A percentile compares a stretch with the other conserved stretches of the same genome.
Conservation (phyloP, 1,140 invertebrate genomes). For the Bombus turneri region DNA sequence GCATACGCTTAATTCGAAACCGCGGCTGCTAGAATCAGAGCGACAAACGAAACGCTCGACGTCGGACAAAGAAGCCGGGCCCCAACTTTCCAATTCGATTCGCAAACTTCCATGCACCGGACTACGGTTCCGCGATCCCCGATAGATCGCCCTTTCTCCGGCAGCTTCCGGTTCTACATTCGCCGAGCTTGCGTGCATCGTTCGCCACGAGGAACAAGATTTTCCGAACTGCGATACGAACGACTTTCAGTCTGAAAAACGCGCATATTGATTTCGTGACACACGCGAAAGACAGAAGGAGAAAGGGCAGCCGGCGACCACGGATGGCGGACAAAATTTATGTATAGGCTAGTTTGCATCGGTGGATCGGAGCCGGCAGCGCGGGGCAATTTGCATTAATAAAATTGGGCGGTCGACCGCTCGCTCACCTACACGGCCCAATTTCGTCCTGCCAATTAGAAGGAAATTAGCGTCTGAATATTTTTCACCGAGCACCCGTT, state of each 20-base stretch:
- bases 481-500: conserved; percentile 22
- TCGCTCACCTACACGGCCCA: conserved; percentile 19
- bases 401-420: conserved; percentile 13
- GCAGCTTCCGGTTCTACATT: conserved; percentile 49
- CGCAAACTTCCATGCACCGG: conserved; percentile 61
- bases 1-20: conserved; percentile 47
- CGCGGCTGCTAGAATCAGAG: conserved; percentile 9
- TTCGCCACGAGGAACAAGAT: background rate
- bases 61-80: conserved; percentile 51
- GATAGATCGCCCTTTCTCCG: conserved; percentile 23
- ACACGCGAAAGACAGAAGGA: background rate
- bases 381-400: conserved; percentile 39
- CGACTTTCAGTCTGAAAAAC: background rate
- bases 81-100: conserved; percentile 74
- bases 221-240: too few species aligned
- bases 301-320: background rate
- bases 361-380: background rate
- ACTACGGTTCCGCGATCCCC: conserved; percentile 63
- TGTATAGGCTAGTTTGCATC: conserved; percentile 30
- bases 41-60: conserved; percentile 68
- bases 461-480: conserved; percentile 48
- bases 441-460: conserved; percentile 45
- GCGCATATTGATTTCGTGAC: background rate
- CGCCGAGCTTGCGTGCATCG: too few species aligned
- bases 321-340: conserved; percentile 18